These are phyloP conservation scores for Henricia sp. DNA, from an alignment of 53 echinoderm and acorn worm species.

Conservation along the genomic window DNA sequence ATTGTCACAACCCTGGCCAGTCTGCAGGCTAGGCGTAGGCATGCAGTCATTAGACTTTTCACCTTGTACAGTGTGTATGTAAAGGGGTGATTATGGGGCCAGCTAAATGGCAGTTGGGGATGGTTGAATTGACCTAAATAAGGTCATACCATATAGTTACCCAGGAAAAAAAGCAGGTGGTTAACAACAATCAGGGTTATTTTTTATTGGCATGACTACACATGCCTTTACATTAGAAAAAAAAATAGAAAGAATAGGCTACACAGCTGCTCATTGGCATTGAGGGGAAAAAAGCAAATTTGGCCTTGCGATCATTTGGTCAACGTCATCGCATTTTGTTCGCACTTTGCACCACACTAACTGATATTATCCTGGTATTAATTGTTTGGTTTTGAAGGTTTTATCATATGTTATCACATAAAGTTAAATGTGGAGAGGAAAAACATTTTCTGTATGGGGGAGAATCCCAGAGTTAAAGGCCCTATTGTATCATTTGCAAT, in stretches of 20 bases:
- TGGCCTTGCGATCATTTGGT: too few species aligned
- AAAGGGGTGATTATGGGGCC: constrained; percentile 4
- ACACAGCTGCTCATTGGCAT: too few species aligned
- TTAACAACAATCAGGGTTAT: not conserved
- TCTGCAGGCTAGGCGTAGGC: not conserved
- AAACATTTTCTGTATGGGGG: too few species aligned
- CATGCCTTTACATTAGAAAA: constrained; percentile 10
- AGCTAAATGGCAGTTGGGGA: not conserved
- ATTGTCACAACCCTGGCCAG: not conserved
- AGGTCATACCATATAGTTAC: constrained; percentile 17
- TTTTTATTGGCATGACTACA: constrained; percentile 8
- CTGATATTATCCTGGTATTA: not conserved
- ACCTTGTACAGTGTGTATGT: not conserved
- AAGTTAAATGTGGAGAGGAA: not conserved
- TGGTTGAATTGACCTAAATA: constrained; percentile 36
- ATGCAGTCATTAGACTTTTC: not conserved
- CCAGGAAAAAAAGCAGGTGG: constrained; percentile 43
- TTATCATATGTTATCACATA: not conserved
- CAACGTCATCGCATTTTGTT: not conserved
- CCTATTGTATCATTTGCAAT: too few species aligned
- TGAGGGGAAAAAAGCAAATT: too few species aligned
- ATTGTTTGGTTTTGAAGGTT: not conserved
- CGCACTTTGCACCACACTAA: not conserved
- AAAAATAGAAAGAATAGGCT: too few species aligned
- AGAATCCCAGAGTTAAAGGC: too few species aligned